Base-by-base conservation (phyloP, 1,140 invertebrate species). In the Heterodera carotae region DNA sequence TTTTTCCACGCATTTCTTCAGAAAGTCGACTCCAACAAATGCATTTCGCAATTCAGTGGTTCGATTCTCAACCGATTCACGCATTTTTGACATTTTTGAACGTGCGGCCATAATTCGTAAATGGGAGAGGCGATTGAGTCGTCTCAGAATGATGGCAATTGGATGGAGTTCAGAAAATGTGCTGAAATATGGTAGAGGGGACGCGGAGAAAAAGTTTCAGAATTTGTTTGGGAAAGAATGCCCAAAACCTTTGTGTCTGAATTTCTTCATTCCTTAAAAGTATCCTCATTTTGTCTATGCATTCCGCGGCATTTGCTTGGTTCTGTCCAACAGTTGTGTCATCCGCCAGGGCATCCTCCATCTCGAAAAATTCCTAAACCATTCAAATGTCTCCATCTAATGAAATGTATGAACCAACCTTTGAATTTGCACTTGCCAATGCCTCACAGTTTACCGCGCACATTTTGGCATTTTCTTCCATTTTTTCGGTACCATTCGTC, bases 121-220 rank as follows among this genome's bases (percentile, higher is more conserved):
- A 68, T 78, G 82, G 15, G 77, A 80, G 33, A 82, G 60, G 33
- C 76, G 76, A 33, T 78, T 78, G 18, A 78, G 64, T 1, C 77
- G 60, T 22, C 76, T 43, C 60, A 78, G 22, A 7, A 27, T n/a
- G 31, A 78, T 78, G 5, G 76, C 76, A 31, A 70, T 81, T n/a
- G 79, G 33, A 22, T 81, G 77, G 22, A 78, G 77, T 27, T 33
- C 43, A 31, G 64, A 53, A 25, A 43, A 12, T 8, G 39, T 12
- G 29, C 60, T 62, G 60, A 22, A 22, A 62, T n/a, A n/a, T n/a
- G n/a, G n/a, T 10, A 62, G 18, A 25, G 60, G 2, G 8, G 39
- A n/a, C n/a, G n/a, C n/a, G n/a, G n/a, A n/a, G n/a, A n/a, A n/a
- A n/a, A n/a, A n/a, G n/a, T n/a, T n/a, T n/a, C n/a, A n/a, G n/a